Evolutionary conservation across 1,140 invertebrate species (phyloP), one percentile per base, ranked within the genome.

Genomic region (Chlorops oryzae): DNA sequence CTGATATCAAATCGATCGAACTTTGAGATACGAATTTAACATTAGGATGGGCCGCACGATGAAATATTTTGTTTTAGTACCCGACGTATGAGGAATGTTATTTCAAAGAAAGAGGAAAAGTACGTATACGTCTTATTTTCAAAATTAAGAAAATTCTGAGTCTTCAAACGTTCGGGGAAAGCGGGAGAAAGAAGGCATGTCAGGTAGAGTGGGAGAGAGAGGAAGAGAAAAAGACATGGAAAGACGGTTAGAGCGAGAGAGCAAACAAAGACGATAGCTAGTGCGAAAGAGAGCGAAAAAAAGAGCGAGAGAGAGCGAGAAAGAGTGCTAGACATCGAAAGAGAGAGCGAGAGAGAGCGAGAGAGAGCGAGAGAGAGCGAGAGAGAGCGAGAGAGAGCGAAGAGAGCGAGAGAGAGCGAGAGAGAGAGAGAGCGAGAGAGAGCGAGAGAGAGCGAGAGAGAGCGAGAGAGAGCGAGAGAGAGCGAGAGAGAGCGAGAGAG

Each of bases 401-500:
- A 32, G 15, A 32, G 15, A 15, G 28, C 28, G 28, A 32, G 9
- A 32, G 28, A 15, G n/a, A 28, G 27, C 23, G 22, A 45, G 9
- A 45, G 25, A 45, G 22, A 44, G 6, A 47, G 20, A 47, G 18
- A 37, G n/a, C 10, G n/a, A 47, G 34, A 47, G 22, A 47, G n/a
- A 37, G n/a, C 35, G 7, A n/a, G 20, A 47, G 23, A 7, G 13
- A 23, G 40, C 17, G 9, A 22, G n/a, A n/a, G n/a, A n/a, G n/a
- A n/a, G n/a, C n/a, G 15, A 15, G 28, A 32, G 15, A 32, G 28
- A 32, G 28, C 28, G 15, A 32, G 15, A 15, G 15, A 32, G 28
- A 15, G 28, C 9, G 28, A 32, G 28, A 15, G 28, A 32, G 15
- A 15, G 15, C 28, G 15, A 15, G 15, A 32, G 28, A 32, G 28